Conservation (phyloP, 2,797 vertebrate species). For the Arrhamphus sclerolepis region DNA sequence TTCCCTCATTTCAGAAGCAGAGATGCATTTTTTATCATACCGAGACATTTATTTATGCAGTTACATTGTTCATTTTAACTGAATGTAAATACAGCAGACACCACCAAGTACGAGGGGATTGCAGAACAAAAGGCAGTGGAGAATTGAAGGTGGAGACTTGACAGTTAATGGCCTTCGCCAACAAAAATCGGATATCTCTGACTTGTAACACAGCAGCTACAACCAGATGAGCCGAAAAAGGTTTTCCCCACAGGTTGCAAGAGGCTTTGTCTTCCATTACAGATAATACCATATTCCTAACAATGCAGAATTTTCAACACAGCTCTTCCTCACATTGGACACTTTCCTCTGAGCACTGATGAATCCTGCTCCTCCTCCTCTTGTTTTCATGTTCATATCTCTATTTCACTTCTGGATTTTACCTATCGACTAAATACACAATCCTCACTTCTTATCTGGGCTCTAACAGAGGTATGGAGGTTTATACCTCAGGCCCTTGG, state of each 20-base stretch:
- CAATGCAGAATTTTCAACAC: conserved; percentile 29
- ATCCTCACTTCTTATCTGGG: conserved; percentile 19
- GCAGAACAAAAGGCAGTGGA: conserved; percentile 72
- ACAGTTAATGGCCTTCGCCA: conserved; percentile 56
- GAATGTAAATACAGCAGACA: conserved; percentile 97
- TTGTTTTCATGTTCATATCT: conserved; percentile 48
- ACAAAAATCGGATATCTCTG: conserved; percentile 28
- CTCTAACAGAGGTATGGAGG: conserved; percentile 44
- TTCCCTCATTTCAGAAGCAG: conserved; percentile 32
- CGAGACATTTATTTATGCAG: conserved; percentile 88
- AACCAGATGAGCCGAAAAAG: conserved; percentile 6
- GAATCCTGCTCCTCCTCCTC: conserved; percentile 32
- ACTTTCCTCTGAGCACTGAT: conserved; percentile 22
- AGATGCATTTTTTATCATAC: conserved; percentile 68
- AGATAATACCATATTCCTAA: conserved; percentile 12
- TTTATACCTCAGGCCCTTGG: conserved; percentile 42
- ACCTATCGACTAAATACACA: conserved; percentile 27
- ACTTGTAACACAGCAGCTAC: conserved; percentile 36
- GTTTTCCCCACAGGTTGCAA: conserved; percentile 19
- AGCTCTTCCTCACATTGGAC: conserved; percentile 34
- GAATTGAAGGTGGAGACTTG: conserved; percentile 79
- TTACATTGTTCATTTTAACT: conserved; percentile 90
- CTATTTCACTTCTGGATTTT: conserved; percentile 31
- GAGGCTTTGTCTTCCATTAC: conserved; percentile 1
- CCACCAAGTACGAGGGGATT: conserved; percentile 88